Percentiles rank a stretch among this genome's conserved stretches.
Evolutionary conservation across 1,140 invertebrate genomes (phyloP).

Genomic region (Musca vetustissima): DNA sequence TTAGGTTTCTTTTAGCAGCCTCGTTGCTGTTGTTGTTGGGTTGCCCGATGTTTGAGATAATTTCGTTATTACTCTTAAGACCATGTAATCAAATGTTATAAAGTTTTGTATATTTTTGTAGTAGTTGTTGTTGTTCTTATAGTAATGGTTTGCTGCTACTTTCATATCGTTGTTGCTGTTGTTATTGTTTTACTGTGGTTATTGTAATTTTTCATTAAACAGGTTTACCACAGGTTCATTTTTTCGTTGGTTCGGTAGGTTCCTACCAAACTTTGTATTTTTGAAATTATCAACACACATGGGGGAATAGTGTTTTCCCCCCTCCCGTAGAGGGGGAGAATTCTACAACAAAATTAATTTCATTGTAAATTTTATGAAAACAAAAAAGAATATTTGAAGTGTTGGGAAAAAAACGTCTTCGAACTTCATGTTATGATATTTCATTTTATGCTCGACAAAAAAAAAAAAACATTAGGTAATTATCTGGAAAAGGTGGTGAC

Average conservation of each 20-base stretch:
- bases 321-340: no score
- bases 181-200: constrained; percentile 2
- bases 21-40: neutral
- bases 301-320: no score
- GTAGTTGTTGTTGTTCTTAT: neutral
- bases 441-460: no score
- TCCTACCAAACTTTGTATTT: constrained; percentile 8
- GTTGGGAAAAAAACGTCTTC: no score
- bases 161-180: neutral
- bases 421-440: no score
- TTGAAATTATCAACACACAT: neutral
- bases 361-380: no score
- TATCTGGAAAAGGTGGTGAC: no score
- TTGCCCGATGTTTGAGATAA: constrained; percentile 17
- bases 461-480: no score
- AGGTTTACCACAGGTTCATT: neutral
- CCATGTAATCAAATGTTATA: constrained; percentile 22
- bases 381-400: no score
- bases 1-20: no score
- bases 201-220: constrained; percentile 18
- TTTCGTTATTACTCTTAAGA: constrained; percentile 22
- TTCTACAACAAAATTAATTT: no score
- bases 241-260: neutral
- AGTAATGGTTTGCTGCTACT: neutral
- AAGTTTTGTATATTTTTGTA: neutral